A percentile compares a stretch with the other conserved stretches of the same genome.
phyloP scores from a whole-genome alignment of 2,888 invertebrate species.

The Metellina segmentata region DNA sequence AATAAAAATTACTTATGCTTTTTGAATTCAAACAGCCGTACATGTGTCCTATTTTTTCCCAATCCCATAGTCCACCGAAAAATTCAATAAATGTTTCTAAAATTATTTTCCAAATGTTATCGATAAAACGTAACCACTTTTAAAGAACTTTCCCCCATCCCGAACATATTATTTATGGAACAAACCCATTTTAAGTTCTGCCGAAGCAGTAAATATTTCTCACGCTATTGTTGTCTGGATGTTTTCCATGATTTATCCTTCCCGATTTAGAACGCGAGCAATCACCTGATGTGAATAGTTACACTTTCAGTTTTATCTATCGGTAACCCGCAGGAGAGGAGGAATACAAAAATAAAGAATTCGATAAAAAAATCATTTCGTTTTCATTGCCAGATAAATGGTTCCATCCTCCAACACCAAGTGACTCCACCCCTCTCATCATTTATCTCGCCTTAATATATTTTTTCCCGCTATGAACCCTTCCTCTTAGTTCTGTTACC shows the following conservation, averaged over 20 bases:
- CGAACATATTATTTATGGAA: background rate
- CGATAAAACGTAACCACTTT: background rate
- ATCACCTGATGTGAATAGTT: slow-evolving; percentile 4
- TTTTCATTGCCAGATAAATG: slow-evolving; percentile 47
- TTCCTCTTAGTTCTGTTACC: slow-evolving; percentile 32
- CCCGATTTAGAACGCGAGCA: background rate
- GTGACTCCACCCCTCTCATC: slow-evolving; percentile 51
- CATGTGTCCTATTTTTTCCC: background rate
- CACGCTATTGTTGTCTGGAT: background rate
- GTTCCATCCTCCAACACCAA: slow-evolving; percentile 40
- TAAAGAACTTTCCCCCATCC: background rate
- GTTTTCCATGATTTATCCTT: background rate
- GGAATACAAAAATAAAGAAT: background rate
- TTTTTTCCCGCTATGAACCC: slow-evolving; percentile 7
- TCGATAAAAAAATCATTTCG: slow-evolving; percentile 32
- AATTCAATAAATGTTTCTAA: background rate
- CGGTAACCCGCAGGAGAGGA: background rate
- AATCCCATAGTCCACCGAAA: background rate
- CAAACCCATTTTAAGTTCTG: background rate
- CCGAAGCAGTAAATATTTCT: background rate
- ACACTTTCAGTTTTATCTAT: slow-evolving; percentile 21
- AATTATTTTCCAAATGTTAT: background rate
- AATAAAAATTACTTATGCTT: no score
- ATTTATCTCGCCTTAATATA: slow-evolving; percentile 51
- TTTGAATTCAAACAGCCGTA: no score